Evolutionary conservation across 2,113 vertebrate species (phyloP).

Genomic region (Myodes glareolus): DNA sequence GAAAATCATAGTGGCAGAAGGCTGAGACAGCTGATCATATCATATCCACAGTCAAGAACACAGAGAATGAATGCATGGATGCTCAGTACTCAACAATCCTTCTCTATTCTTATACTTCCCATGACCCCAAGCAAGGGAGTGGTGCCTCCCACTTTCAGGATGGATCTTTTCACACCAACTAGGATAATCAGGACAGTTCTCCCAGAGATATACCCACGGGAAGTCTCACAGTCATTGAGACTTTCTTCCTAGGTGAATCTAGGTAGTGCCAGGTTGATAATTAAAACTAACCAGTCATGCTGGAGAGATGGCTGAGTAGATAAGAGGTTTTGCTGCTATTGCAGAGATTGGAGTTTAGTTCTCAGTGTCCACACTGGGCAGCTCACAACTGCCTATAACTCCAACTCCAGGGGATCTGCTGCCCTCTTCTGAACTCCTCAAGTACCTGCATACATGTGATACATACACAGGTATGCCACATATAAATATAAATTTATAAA

Average conservation of each 20-base stretch:
- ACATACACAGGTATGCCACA: not conserved
- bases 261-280: not conserved
- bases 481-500: not conserved
- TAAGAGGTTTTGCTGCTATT: not conserved
- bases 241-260: not conserved
- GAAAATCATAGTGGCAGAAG: not conserved
- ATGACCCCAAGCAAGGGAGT: not conserved
- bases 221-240: not conserved
- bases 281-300: not conserved
- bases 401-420: not conserved
- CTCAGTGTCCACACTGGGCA: too few relatives aligned
- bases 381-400: not conserved
- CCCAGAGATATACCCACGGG: too few relatives aligned
- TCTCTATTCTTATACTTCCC: not conserved
- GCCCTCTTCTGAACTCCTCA: not conserved
- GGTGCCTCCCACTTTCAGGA: not conserved
- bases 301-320: not conserved
- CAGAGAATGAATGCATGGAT: not conserved
- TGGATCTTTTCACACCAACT: not conserved
- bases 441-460: not conserved
- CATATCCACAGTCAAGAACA: not conserved
- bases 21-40: not conserved
- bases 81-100: not conserved
- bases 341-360: not conserved
- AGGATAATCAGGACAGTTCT: not conserved